Base-by-base conservation (phyloP, 2,113 vertebrate genomes). In the Larimichthys polyactis region DNA sequence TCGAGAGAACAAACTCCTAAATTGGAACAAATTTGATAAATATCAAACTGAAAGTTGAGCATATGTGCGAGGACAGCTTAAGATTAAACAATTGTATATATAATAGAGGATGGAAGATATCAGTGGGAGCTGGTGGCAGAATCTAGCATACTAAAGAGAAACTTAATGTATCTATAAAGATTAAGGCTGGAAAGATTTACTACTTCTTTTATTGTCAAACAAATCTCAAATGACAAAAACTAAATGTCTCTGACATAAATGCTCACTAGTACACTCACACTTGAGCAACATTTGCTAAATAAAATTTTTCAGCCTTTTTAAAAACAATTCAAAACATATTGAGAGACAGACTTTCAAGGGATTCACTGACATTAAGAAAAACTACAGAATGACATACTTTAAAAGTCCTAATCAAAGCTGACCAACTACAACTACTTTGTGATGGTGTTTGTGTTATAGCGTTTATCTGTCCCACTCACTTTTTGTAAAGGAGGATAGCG, bases 401-500 rank as follows among this genome's bases (percentile, higher is more conserved):
- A 81, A 74, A 48, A 71, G 15, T 44, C 17, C 7, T 24, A 85
- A 70, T 64, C 52, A 75, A 46, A 82, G 66, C 71, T 66, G 4
- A 20, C 2, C 8, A 20, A 60, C 58, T 7, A 57, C 8, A 20
- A 60, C 58, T 7, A 57, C 7, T 17, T 40, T 79, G 29, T 36
- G 71, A 44, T 4, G 20, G 5, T 83, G 36, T 83, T 75, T 29
- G 12, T 63, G 66, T 58, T 9, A 77, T 55, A 59, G 66, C 55
- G 43, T 32, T 78, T 46, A 66, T 0, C 14, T 52, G 32, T 66
- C 65, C 32, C 40, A 89, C 97, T 97, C 94, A 99, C 98, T 99
- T 99, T 94, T 99, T 99, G 91, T 99, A 99, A 46, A 99, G 96
- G 20, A 99, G 95, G 78, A 99, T 99, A 66, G 98, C 98, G 0